Percentiles rank a stretch among this genome's conserved stretches.
Conservation (phyloP, 1,140 invertebrate species). For the Eufriesea mexicana region DNA sequence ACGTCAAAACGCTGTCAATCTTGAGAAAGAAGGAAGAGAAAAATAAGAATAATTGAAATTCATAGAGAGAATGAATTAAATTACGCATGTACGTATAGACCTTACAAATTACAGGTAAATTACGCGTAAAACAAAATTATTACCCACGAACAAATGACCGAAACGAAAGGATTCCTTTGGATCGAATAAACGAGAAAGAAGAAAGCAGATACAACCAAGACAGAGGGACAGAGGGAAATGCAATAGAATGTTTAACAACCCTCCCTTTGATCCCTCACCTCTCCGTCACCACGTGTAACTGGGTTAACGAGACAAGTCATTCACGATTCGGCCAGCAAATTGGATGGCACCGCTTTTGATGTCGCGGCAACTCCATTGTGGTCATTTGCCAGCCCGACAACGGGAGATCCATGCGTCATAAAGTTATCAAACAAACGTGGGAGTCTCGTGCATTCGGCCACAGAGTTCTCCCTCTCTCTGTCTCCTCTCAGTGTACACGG, state of each 20-base stretch:
- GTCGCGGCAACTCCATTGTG: conserved; percentile 41
- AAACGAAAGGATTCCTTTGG: background rate
- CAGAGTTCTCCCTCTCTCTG: background rate
- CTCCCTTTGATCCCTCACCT: conserved; percentile 16
- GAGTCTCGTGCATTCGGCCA: conserved; percentile 2
- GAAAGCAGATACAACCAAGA: background rate
- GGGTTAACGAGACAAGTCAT: conserved; percentile 44
- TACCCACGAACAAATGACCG: too few species aligned
- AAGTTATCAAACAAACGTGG: conserved; percentile 43
- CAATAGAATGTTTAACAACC: conserved; percentile 19
- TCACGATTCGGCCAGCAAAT: conserved; percentile 36
- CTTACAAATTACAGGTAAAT: too few species aligned
- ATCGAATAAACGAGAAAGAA: background rate
- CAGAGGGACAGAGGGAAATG: background rate
- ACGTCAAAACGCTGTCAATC: too few species aligned
- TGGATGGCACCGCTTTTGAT: conserved; percentile 43
- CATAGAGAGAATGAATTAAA: too few species aligned
- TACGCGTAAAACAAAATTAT: background rate
- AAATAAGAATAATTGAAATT: too few species aligned
- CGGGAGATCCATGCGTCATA: conserved; percentile 42
- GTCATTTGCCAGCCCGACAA: conserved; percentile 38
- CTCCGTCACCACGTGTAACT: conserved; percentile 16
- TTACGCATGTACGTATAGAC: too few species aligned
- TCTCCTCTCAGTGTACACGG: background rate
- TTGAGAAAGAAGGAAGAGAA: too few species aligned